Evolutionary conservation across 1,140 invertebrate species (phyloP).

Genomic region (Eumeta japonica): DNA sequence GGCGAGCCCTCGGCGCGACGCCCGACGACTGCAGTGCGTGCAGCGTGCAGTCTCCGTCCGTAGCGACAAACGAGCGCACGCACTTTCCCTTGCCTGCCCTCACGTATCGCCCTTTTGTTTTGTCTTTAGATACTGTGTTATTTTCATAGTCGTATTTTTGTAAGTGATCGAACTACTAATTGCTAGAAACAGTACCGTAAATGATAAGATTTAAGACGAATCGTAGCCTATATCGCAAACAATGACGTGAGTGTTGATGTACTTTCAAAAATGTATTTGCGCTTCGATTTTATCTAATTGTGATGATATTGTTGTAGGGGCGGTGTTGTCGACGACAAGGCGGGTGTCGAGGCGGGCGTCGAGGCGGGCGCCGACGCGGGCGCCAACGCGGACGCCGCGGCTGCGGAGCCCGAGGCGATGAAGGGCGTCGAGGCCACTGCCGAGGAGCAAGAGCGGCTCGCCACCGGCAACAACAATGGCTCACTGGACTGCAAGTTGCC

Average conservation of each 20-base stretch:
- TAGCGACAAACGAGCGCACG: constrained; percentile 44
- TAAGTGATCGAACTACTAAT: constrained; percentile 11
- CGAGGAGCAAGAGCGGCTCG: constrained; percentile 48
- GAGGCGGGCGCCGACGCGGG: constrained; percentile 31
- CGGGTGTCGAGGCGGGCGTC: constrained; percentile 30
- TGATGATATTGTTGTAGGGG: constrained; percentile 37
- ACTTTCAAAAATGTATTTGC: not conserved
- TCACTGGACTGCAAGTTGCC: constrained; percentile 45
- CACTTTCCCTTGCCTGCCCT: constrained; percentile 30
- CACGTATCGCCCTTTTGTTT: constrained; percentile 3
- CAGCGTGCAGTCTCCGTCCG: constrained; percentile 40
- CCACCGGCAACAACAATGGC: constrained; percentile 51
- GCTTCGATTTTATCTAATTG: not conserved
- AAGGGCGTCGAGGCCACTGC: constrained; percentile 49
- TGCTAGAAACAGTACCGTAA: not conserved
- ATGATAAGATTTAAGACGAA: not conserved
- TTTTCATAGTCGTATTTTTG: too few relatives aligned
- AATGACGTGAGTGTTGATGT: not conserved
- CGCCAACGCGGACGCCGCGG: constrained; percentile 11
- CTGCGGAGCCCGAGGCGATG: constrained; percentile 39
- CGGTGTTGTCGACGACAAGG: constrained; percentile 28
- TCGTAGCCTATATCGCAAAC: not conserved
- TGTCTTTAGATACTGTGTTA: too few relatives aligned
- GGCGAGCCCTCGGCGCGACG: constrained; percentile 37
- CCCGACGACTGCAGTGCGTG: constrained; percentile 21